Evolutionary conservation across 2,797 vertebrate species (phyloP), one percentile per base, ranked within the genome.

Genomic region (Philypnodon macrostomus): DNA sequence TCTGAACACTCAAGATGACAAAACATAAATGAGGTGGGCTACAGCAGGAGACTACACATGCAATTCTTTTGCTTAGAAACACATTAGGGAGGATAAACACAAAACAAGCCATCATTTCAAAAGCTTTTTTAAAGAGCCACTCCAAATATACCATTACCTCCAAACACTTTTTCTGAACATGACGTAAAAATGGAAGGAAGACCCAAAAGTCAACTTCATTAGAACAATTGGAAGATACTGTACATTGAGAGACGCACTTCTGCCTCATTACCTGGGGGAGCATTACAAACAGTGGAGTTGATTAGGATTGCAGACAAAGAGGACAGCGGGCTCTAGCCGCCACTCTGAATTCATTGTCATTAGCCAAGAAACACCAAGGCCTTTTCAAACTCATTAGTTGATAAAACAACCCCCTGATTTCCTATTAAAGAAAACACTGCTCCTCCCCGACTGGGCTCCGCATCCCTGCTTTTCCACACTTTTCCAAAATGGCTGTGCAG

Each of bases 361-460:
- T 87, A 85, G 76, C 68, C 45, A 67, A 60, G 69, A 70, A 81
- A 84, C 62, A 66, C 63, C 68, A 65, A 85, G 41, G 55, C 66
- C 69, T 75, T 86, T 84, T 84, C 75, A 80, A 85, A 88, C 82
- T 87, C 84, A 89, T 89, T 88, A 89, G 78, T 79, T 83, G 83
- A 88, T 88, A 86, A 88, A 88, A 86, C 79, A 85, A 77, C 73
- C 68, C 72, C 85, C 83, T 74, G 83, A 85, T 86, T 88, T 83
- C 70, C 76, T 64, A 85, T 88, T 85, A 79, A 85, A 86, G 80
- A 78, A 67, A 36, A 47, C 66, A 85, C 85, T 71, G 31, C 45
- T 80, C 70, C 72, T 73, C 78, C 60, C 56, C 72, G 31, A 16
- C 66, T 73, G 49, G 12, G 3, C 34, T 21, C 47, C 7, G 1